Evolutionary conservation across 2,113 vertebrate genomes (phyloP).

Genomic region (Malurus elegans): DNA sequence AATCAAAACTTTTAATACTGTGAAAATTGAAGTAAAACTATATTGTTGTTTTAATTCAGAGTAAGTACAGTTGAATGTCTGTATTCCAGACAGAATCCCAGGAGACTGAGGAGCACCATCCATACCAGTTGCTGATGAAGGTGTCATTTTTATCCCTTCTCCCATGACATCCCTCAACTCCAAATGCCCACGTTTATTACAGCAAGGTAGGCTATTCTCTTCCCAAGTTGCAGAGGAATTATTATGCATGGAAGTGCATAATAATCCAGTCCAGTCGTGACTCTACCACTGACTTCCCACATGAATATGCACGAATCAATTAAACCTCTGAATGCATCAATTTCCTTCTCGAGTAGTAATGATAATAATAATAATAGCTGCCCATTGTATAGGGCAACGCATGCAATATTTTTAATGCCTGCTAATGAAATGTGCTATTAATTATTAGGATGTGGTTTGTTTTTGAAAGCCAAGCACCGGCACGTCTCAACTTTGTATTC

Average conservation of each 20-base stretch:
- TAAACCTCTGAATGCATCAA: slow-evolving; percentile 62
- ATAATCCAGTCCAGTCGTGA: slow-evolving; percentile 57
- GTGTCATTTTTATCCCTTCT: slow-evolving; percentile 17
- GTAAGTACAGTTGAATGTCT: not conserved
- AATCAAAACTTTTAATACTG: not conserved
- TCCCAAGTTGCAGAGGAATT: not conserved
- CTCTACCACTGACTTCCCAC: slow-evolving; percentile 50
- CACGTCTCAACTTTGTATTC: not conserved
- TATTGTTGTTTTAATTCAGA: not conserved
- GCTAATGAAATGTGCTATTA: slow-evolving; percentile 62
- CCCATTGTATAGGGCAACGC: slow-evolving; percentile 41
- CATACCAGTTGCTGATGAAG: not conserved
- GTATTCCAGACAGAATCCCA: not conserved
- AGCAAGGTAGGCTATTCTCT: not conserved
- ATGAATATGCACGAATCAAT: slow-evolving; percentile 69
- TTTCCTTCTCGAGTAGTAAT: slow-evolving; percentile 24
- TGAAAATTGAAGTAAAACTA: not conserved
- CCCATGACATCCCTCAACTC: not conserved
- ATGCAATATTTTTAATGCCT: slow-evolving; percentile 45
- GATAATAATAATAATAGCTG: slow-evolving; percentile 61
- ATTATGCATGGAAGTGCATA: slow-evolving; percentile 48
- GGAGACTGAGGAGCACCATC: not conserved
- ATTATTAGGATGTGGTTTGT: slow-evolving; percentile 37
- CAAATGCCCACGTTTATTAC: not conserved
- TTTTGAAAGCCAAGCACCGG: slow-evolving; percentile 19